phyloP scores from a whole-genome alignment of 2,888 invertebrate species.

The Hermaeophaga mercurialis region DNA sequence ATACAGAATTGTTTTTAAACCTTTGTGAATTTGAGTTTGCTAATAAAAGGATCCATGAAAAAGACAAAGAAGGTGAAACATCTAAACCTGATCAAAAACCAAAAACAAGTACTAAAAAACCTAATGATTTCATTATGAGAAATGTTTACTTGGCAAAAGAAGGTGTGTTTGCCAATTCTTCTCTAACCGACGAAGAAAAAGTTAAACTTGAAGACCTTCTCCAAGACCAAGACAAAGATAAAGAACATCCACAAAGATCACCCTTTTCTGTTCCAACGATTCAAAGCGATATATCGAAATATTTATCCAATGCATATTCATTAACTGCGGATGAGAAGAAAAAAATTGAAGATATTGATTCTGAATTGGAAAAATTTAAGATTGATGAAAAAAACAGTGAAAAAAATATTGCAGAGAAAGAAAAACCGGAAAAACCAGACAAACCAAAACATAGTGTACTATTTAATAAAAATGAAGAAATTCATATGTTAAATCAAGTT shows the following conservation, averaged over 20 bases:
- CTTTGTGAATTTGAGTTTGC: constrained; percentile 37
- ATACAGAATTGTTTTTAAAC: constrained; percentile 34
- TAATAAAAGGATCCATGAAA: constrained; percentile 2
- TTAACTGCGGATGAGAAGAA: constrained; percentile 20
- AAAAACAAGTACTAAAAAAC: not conserved
- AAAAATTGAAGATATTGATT: constrained; percentile 28
- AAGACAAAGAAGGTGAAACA: constrained; percentile 9
- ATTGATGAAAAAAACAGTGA: constrained; percentile 30
- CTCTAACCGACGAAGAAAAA: constrained; percentile 46
- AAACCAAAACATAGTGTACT: not conserved
- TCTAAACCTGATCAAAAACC: constrained; percentile 1
- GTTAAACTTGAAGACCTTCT: constrained; percentile 38
- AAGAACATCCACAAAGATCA: not conserved
- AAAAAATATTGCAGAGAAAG: constrained; percentile 9
- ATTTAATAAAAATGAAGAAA: no score
- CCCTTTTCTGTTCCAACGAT: constrained; percentile 7
- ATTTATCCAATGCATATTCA: constrained; percentile 27
- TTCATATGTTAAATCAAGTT: constrained; percentile 20
- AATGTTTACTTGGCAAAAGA: constrained; percentile 39
- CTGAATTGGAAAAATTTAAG: constrained; percentile 31
- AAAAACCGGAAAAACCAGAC: constrained; percentile 1
- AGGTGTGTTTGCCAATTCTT: constrained; percentile 38
- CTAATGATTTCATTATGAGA: constrained; percentile 33
- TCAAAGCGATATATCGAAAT: constrained; percentile 3
- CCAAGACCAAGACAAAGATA: constrained; percentile 5